phyloP scores from a whole-genome alignment of 2,113 vertebrate genomes.

The Ptilonorhynchus violaceus region DNA sequence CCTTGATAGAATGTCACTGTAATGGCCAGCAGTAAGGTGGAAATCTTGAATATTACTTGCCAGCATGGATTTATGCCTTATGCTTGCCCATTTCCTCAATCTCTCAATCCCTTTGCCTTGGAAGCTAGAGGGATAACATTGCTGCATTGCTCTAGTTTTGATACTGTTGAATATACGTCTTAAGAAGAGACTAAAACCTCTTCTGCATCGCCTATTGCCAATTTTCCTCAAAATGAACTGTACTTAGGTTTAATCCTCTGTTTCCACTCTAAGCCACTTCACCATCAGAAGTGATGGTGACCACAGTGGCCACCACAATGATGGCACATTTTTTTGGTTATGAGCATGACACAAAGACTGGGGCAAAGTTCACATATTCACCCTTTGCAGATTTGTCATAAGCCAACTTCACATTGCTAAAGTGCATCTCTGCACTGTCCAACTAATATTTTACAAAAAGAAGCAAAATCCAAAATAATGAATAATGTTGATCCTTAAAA shows the following conservation, averaged over 20 bases:
- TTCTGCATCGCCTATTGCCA: background rate
- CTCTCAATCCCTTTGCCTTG: background rate
- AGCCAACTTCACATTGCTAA: background rate
- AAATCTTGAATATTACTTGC: background rate
- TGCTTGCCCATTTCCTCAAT: background rate
- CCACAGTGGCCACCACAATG: too few relatives aligned
- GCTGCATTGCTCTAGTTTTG: background rate
- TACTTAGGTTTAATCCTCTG: background rate
- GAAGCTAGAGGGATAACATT: background rate
- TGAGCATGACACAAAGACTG: background rate
- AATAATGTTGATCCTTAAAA: background rate
- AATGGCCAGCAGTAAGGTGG: background rate
- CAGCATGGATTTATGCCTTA: background rate
- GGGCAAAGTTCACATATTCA: background rate
- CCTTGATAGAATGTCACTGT: background rate
- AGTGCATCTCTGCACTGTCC: background rate
- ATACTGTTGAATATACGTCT: background rate
- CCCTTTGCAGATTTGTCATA: background rate
- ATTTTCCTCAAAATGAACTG: background rate
- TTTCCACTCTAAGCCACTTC: background rate
- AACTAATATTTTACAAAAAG: background rate
- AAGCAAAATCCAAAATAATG: background rate
- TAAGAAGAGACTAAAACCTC: background rate
- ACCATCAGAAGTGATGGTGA: too few relatives aligned
- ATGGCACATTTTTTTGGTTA: background rate